Percentiles rank a stretch among this genome's conserved stretches.
These are phyloP conservation scores for Stenurella melanura DNA, from an alignment of 2,888 invertebrate genomes.

Conservation along the genomic window DNA sequence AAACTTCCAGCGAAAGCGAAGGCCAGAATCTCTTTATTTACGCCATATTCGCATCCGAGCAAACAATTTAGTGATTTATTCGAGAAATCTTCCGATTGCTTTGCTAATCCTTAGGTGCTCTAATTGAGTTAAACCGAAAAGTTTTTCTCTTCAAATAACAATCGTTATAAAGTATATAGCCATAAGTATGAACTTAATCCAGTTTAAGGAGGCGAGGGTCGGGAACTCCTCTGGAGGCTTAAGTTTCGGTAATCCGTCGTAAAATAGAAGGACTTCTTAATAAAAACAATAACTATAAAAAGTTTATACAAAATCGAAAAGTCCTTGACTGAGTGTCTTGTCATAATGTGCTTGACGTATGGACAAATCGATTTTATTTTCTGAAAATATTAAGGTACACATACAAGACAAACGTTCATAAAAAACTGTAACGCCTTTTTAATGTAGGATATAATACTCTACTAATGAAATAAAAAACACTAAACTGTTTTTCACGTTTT, in stretches of 20 bases:
- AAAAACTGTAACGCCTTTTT: too few relatives aligned
- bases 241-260: conserved; percentile 34
- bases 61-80: conserved; percentile 61
- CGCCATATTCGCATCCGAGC: conserved; percentile 49
- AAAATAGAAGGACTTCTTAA: conserved; percentile 32
- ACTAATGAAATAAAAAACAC: too few relatives aligned
- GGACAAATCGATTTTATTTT: background rate
- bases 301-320: conserved; percentile 33
- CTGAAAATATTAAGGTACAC: too few relatives aligned
- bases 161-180: conserved; percentile 47
- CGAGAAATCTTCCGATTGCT: conserved; percentile 52
- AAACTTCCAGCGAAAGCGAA: conserved; percentile 41
- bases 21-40: conserved; percentile 50
- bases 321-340: background rate
- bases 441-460: too few relatives aligned
- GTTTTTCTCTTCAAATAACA: conserved; percentile 53
- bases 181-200: conserved; percentile 29
- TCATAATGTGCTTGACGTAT: background rate
- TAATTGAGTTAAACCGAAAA: conserved; percentile 58
- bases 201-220: conserved; percentile 11
- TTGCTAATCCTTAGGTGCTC: conserved; percentile 57
- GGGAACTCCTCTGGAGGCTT: background rate
- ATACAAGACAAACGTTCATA: too few relatives aligned
- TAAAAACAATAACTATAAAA: conserved; percentile 33
- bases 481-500: too few relatives aligned